Evolutionary conservation across 2,797 vertebrate genomes (phyloP), one percentile per base, ranked within the genome.

Genomic region (Pantherophis vulpinus): DNA sequence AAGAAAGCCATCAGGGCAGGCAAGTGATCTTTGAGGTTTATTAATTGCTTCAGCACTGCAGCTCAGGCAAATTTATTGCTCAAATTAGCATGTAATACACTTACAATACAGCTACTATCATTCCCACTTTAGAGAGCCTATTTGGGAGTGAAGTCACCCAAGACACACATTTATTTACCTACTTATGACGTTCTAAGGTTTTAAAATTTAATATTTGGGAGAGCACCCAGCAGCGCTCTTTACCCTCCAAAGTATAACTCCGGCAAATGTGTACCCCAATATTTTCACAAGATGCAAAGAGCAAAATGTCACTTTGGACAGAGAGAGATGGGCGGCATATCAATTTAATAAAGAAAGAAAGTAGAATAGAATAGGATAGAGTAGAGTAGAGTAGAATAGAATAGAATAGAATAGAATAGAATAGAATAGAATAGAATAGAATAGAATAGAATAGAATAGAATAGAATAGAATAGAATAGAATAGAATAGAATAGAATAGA

Each of bases 51-150:
- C 97, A 96, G 97, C 97, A 97, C 97, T 97, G 97, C 97, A 98
- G 97, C 97, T 97, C 97, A 97, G 97, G 97, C 97, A 98, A 97
- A 98, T 98, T 98, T 98, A 98, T 98, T 98, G 98, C 97, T 98
- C 97, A 97, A 98, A 98, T 98, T 98, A 98, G 98, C 98, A 98
- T 97, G 98, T 98, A 98, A 98, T 98, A 98, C 97, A 98, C 97
- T 97, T 97, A 97, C 97, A 97, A 98, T 97, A 97, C 97, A 97
- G 97, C 97, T 97, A 97, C 97, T 97, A 97, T 95, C 94, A 90
- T 95, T 96, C 95, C 96, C 20, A 0, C 96, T 97, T 96, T 96
- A 95, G 95, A 96, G 96, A 94, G 89, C 96, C 96, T 66, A 95
- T 95, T 96, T 95, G 96, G 96, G 93, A 96, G 97, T 96, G 91